phyloP scores from a whole-genome alignment of 2,888 invertebrate genomes.

The Drosophila pseudotalamancana region DNA sequence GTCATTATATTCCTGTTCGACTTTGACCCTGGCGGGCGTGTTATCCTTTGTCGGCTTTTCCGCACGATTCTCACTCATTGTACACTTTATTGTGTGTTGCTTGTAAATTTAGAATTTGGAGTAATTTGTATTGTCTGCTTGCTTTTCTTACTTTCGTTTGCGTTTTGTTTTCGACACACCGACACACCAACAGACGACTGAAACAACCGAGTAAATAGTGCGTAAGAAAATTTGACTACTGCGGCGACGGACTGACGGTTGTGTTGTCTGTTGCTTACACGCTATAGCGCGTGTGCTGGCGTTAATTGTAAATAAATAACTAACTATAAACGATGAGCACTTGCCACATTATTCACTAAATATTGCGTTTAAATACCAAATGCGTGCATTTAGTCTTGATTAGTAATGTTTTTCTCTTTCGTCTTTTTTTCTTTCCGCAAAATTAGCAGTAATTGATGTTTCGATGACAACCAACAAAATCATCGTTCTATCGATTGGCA shows the following conservation, averaged over 20 bases:
- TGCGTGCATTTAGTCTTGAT: slow-evolving; percentile 42
- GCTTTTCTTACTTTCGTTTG: slow-evolving; percentile 30
- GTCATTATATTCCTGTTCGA: slow-evolving; percentile 63
- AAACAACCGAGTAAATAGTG: slow-evolving; percentile 48
- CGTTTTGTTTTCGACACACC: slow-evolving; percentile 58
- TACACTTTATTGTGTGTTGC: slow-evolving; percentile 25
- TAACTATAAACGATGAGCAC: slow-evolving; percentile 35
- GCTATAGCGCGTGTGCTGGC: slow-evolving; percentile 19
- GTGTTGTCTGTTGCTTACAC: slow-evolving; percentile 43
- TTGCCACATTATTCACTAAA: slow-evolving; percentile 50
- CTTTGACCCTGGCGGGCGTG: slow-evolving; percentile 54
- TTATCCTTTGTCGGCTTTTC: slow-evolving; percentile 47
- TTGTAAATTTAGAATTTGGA: slow-evolving; percentile 40
- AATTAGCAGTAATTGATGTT: slow-evolving; percentile 60
- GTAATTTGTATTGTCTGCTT: slow-evolving; percentile 20
- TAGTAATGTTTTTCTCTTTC: slow-evolving; percentile 48
- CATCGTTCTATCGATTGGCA: slow-evolving; percentile 28
- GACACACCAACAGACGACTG: slow-evolving; percentile 45
- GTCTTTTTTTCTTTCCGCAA: slow-evolving; percentile 46
- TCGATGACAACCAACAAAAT: slow-evolving; percentile 36
- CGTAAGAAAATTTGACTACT: slow-evolving; percentile 63
- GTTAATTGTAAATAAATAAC: slow-evolving; percentile 32
- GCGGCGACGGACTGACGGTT: slow-evolving; percentile 48
- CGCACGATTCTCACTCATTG: slow-evolving; percentile 60
- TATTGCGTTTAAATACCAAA: slow-evolving; percentile 29